These are phyloP conservation scores for Ischnus inquisitorius DNA, from an alignment of 2,888 invertebrate species.

Conservation along the genomic window DNA sequence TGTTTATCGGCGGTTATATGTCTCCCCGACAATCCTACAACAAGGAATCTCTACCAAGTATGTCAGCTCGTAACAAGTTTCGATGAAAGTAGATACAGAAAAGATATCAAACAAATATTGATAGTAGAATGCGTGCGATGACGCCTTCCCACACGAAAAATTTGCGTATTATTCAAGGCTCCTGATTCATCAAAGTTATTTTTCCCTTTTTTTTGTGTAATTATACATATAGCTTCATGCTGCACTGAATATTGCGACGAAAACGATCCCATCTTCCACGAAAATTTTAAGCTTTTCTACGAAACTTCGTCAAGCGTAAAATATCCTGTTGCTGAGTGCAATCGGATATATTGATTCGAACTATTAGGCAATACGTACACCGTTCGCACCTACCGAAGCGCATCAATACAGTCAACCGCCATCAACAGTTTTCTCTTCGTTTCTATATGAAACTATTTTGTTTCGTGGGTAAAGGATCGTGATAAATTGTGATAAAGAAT, in stretches of 20 bases:
- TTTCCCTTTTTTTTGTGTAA: neutral
- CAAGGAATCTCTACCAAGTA: neutral
- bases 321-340: no score
- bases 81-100: neutral
- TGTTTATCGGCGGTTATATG: neutral
- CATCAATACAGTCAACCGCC: no score
- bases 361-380: no score
- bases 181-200: constrained; percentile 41
- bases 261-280: neutral
- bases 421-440: no score
- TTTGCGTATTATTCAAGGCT: constrained; percentile 21
- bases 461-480: neutral
- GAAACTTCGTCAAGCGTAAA: no score
- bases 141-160: neutral
- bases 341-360: no score
- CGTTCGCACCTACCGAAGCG: no score
- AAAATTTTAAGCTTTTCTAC: neutral
- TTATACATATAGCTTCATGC: neutral
- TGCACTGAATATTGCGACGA: neutral
- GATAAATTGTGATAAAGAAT: neutral
- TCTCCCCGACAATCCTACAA: no score
- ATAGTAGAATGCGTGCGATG: neutral
- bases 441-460: no score
- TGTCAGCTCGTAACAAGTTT: neutral
- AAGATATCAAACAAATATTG: neutral